These are phyloP conservation scores for Myotis vivesi DNA, from an alignment of 2,797 vertebrate genomes.

Conservation along the genomic window DNA sequence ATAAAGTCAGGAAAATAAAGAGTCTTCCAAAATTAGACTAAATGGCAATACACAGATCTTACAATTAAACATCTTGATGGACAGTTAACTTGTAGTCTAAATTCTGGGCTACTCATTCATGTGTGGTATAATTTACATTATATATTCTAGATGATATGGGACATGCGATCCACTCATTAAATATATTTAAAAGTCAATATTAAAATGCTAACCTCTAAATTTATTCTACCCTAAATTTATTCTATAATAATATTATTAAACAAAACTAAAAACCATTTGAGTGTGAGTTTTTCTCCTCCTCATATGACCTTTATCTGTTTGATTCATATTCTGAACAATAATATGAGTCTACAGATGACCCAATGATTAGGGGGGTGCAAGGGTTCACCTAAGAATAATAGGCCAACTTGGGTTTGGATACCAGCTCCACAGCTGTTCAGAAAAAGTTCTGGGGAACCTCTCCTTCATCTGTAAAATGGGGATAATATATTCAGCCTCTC, in stretches of 20 bases:
- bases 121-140: background rate
- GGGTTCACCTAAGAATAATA: background rate
- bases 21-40: background rate
- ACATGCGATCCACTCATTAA: background rate
- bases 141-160: background rate
- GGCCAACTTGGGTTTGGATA: background rate
- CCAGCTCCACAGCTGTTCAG: background rate
- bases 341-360: conserved; percentile 27
- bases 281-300: background rate
- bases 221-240: background rate
- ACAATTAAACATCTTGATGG: background rate
- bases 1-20: background rate
- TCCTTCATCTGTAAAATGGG: background rate
- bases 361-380: background rate
- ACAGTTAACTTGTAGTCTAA: background rate
- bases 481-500: background rate
- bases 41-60: background rate
- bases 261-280: background rate
- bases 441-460: background rate
- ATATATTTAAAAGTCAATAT: conserved; percentile 35
- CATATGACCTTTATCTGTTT: background rate
- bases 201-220: background rate
- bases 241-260: background rate
- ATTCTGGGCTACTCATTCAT: background rate
- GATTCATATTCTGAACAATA: background rate